A percentile compares a stretch with the other conserved stretches of the same genome.
These are phyloP conservation scores for Acrossocheilus wenchowensis DNA, from an alignment of 2,797 vertebrate genomes.

Conservation along the genomic window DNA sequence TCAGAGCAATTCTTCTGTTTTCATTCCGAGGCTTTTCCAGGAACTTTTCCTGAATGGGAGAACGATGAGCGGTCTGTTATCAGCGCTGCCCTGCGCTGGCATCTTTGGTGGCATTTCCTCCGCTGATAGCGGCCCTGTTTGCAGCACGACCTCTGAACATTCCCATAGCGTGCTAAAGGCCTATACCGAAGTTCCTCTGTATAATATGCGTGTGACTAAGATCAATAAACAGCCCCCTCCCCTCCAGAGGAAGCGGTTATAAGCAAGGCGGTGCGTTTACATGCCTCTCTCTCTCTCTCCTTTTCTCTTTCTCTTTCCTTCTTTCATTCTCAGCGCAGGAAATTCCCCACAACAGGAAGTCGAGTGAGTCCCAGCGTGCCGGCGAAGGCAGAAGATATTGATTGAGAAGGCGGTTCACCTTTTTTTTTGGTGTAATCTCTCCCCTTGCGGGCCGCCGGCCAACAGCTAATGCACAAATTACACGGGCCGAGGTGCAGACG, in stretches of 20 bases:
- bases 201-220: conserved; percentile 84
- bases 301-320: conserved; percentile 50
- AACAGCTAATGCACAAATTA: conserved; percentile 71
- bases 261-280: conserved; percentile 72
- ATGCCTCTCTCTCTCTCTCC: conserved; percentile 64
- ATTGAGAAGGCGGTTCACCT: conserved; percentile 82
- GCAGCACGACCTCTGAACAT: conserved; percentile 58
- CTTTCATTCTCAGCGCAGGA: conserved; percentile 72
- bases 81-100: background rate
- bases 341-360: conserved; percentile 78
- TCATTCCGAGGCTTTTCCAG: background rate
- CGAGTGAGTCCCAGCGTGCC: conserved; percentile 73
- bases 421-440: conserved; percentile 76
- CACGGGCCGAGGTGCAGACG: conserved; percentile 71
- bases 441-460: conserved; percentile 69
- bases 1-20: background rate
- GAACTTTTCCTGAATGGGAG: conserved; percentile 4
- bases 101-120: conserved; percentile 17
- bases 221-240: conserved; percentile 83
- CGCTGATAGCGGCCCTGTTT: conserved; percentile 48
- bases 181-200: conserved; percentile 81
- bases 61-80: background rate
- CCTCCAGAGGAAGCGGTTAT: conserved; percentile 74
- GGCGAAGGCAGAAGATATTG: conserved; percentile 74
- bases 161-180: conserved; percentile 82